These are phyloP conservation scores for Sterrhoptilus dennistouni DNA, from an alignment of 2,113 vertebrate species.

Conservation along the genomic window DNA sequence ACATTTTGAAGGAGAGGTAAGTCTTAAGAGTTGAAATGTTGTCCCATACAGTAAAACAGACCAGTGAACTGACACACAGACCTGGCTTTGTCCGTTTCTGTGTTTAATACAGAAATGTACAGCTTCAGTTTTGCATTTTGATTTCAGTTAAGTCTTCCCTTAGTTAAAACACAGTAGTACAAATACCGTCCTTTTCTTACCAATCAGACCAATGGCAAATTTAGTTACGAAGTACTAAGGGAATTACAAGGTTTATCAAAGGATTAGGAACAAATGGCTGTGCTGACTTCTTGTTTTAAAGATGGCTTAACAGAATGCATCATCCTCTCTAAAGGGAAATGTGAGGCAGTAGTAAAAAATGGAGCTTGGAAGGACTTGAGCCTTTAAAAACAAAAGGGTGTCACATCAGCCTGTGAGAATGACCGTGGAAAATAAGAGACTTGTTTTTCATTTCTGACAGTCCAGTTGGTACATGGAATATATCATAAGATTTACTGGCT, in stretches of 20 bases:
- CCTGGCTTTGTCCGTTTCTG: neutral
- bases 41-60: neutral
- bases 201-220: neutral
- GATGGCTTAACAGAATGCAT: neutral
- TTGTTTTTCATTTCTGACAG: constrained; percentile 56
- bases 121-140: neutral
- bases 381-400: neutral
- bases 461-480: constrained; percentile 39
- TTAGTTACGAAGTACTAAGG: neutral
- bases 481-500: constrained; percentile 42
- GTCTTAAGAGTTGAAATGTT: neutral
- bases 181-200: neutral
- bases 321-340: neutral
- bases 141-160: neutral
- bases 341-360: neutral
- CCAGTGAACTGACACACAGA: neutral
- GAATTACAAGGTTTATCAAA: neutral
- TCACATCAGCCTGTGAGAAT: neutral
- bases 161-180: neutral
- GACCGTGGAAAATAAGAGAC: constrained; percentile 35
- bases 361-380: neutral
- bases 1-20: neutral
- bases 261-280: neutral
- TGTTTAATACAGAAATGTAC: neutral
- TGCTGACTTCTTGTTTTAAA: neutral